Percentiles rank a stretch among this genome's conserved stretches.
Conservation (phyloP, 2,888 invertebrate species). For the Cryptosula pallasiana region DNA sequence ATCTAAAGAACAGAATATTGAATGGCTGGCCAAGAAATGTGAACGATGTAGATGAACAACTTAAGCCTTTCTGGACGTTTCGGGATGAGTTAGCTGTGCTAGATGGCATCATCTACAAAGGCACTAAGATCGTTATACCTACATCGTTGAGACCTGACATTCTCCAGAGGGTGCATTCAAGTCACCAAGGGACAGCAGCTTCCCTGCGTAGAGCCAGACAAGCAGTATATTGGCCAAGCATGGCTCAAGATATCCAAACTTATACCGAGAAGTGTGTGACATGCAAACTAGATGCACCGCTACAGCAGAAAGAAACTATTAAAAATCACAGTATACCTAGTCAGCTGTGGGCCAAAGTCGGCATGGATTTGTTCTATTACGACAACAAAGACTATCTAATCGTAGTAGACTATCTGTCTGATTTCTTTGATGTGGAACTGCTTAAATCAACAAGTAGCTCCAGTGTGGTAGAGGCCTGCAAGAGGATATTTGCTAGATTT, state of each 20-base stretch:
- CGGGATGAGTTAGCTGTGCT: not conserved
- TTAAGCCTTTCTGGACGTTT: not conserved
- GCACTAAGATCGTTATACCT: not conserved
- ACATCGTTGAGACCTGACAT: not conserved
- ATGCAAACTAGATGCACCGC: not conserved
- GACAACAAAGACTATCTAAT: not conserved
- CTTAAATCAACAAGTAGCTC: not conserved
- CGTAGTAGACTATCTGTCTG: not conserved
- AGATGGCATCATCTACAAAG: not conserved
- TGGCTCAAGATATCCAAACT: not conserved
- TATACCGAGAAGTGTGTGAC: not conserved
- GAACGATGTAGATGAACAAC: not conserved
- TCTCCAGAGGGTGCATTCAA: not conserved
- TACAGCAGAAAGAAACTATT: not conserved
- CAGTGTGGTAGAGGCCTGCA: not conserved
- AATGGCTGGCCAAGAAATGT: not conserved
- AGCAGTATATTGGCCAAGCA: not conserved
- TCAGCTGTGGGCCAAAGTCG: not conserved
- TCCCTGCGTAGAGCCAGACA: not conserved
- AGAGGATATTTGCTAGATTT: not conserved
- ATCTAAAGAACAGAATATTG: not conserved
- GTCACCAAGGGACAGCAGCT: not conserved
- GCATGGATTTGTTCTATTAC: not conserved
- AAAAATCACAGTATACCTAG: not conserved
- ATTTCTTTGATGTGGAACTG: not conserved